A percentile compares a stretch with the other conserved stretches of the same genome.
Conservation (phyloP, 2,113 vertebrate species). For the Dasyurus viverrinus region DNA sequence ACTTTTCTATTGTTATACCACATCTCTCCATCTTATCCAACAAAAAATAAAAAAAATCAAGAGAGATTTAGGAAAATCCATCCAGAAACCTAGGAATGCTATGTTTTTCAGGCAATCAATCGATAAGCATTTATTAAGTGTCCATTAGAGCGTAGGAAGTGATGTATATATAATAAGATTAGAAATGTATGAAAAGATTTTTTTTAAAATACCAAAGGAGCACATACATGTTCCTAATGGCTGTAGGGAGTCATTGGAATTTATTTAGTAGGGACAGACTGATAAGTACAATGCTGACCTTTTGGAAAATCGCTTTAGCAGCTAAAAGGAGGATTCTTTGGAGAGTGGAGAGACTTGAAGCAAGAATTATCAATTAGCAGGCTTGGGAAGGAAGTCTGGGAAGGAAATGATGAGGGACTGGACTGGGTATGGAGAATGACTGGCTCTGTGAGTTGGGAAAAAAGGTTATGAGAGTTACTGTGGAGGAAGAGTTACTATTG, state of each 20-base stretch:
- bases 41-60: not conserved
- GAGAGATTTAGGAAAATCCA: not conserved
- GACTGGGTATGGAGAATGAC: not conserved
- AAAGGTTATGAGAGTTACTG: not conserved
- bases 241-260: not conserved
- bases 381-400: not conserved
- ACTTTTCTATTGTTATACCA: not conserved
- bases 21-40: not conserved
- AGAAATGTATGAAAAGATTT: not conserved
- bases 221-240: not conserved
- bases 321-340: not conserved
- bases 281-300: not conserved
- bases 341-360: not conserved
- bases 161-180: not conserved
- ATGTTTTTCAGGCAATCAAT: not conserved
- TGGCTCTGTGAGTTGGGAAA: not conserved
- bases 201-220: not conserved
- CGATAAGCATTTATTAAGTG: not conserved
- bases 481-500: not conserved
- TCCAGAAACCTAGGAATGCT: not conserved
- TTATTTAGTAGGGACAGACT: not conserved
- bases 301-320: not conserved
- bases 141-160: not conserved
- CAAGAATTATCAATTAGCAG: not conserved
- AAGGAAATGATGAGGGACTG: not conserved